Evolutionary conservation across 2,797 vertebrate species (phyloP).

Genomic region (Sphaeramia orbicularis): DNA sequence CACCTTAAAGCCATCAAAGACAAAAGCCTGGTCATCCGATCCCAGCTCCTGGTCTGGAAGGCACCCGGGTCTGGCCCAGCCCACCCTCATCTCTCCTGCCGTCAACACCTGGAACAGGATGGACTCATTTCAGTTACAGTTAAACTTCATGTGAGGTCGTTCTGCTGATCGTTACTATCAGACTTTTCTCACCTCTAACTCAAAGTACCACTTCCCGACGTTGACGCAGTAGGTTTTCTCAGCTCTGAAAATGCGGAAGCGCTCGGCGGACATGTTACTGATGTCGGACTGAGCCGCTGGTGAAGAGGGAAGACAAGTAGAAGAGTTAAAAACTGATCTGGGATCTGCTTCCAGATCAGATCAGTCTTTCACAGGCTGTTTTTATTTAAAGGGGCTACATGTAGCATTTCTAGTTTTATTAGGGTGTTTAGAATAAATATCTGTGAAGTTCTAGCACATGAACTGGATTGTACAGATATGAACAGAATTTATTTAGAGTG

Average conservation of each 20-base stretch:
- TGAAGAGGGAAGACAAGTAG: background rate
- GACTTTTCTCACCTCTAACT: constrained; percentile 88
- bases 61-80: constrained; percentile 93
- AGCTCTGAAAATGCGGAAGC: constrained; percentile 94
- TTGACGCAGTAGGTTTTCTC: constrained; percentile 94
- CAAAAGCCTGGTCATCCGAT: constrained; percentile 93
- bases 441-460: too few species aligned
- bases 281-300: constrained; percentile 86
- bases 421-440: too few species aligned
- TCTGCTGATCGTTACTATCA: background rate
- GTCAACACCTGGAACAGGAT: constrained; percentile 82
- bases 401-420: too few species aligned
- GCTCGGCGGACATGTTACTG: constrained; percentile 86
- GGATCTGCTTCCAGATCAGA: too few species aligned
- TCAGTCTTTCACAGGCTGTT: too few species aligned
- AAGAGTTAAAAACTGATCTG: too few species aligned
- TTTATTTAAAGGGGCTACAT: too few species aligned
- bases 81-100: constrained; percentile 93
- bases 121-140: background rate
- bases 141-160: background rate
- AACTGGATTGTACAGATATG: too few species aligned
- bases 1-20: constrained; percentile 97
- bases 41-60: constrained; percentile 93
- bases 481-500: too few species aligned
- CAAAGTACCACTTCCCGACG: constrained; percentile 96